Conservation (phyloP, 1,140 invertebrate genomes). For the Sycophaga agraensis region DNA sequence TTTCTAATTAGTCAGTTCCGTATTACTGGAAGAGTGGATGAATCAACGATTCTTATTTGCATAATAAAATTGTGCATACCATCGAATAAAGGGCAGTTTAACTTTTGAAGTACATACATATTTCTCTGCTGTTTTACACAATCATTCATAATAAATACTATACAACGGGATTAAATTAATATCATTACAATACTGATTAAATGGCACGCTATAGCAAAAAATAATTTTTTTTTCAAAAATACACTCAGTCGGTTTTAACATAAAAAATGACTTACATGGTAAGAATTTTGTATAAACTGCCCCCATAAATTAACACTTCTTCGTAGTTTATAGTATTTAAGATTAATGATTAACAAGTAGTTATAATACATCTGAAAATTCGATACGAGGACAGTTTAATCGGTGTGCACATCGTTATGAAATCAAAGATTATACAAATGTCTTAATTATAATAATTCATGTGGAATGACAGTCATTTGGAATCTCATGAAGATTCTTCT, state of each 20-base stretch:
- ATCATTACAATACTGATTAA: no score
- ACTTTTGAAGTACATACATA: slow-evolving; percentile 4
- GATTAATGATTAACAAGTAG: not conserved
- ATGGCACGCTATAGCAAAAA: no score
- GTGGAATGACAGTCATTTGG: slow-evolving; percentile 23
- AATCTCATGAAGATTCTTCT: slow-evolving; percentile 14
- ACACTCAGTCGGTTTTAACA: no score
- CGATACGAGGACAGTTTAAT: no score
- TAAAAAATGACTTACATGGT: no score
- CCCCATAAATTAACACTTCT: no score
- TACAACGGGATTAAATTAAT: no score
- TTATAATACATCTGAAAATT: not conserved
- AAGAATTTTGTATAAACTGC: no score
- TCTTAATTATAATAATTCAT: slow-evolving; percentile 1
- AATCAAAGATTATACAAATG: slow-evolving; percentile 1
- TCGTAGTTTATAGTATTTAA: not conserved
- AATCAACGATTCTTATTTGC: slow-evolving; percentile 2
- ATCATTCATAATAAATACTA: no score
- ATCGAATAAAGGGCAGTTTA: slow-evolving; percentile 3
- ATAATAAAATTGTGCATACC: not conserved
- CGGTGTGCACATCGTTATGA: not conserved
- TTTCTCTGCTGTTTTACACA: no score
- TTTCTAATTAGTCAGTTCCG: not conserved
- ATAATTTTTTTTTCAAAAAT: no score
- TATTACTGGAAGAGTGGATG: not conserved